Percentiles rank a stretch among this genome's conserved stretches.
phyloP scores from a whole-genome alignment of 2,888 invertebrate genomes.

The Ormyrus labotus region DNA sequence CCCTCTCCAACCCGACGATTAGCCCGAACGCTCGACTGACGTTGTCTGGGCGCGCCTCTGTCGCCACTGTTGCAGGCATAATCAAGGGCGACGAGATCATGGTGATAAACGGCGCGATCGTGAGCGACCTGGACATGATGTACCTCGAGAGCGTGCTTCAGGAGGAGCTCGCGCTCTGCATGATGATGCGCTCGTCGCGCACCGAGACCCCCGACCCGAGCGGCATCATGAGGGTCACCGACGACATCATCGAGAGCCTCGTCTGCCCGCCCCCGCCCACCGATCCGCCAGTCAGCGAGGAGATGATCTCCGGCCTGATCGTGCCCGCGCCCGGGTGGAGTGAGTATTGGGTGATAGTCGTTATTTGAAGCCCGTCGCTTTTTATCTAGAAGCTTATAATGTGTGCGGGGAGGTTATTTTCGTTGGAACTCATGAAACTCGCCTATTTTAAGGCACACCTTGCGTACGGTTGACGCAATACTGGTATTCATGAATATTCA shows the following conservation, averaged over 20 bases:
- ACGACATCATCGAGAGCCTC: constrained; percentile 95
- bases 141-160: constrained; percentile 97
- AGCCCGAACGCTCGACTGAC: no score
- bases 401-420: not conserved
- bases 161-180: constrained; percentile 94
- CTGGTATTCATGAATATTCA: no score
- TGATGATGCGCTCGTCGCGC: constrained; percentile 92
- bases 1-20: no score
- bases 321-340: constrained; percentile 98
- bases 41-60: not conserved
- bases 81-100: constrained; percentile 99
- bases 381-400: no score
- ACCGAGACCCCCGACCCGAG: constrained; percentile 79
- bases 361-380: no score
- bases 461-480: no score
- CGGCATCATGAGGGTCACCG: constrained; percentile 90
- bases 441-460: no score
- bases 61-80: constrained; percentile 82
- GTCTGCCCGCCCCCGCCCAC: constrained; percentile 97
- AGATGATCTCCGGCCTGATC: constrained; percentile 97
- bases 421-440: no score
- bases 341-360: constrained; percentile 77
- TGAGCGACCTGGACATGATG: constrained; percentile 99
- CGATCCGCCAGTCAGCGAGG: constrained; percentile 94
- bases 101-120: constrained; percentile 98